These are phyloP conservation scores for Lordiphosa andalusiaca DNA, from an alignment of 2,888 invertebrate genomes.

Conservation along the genomic window DNA sequence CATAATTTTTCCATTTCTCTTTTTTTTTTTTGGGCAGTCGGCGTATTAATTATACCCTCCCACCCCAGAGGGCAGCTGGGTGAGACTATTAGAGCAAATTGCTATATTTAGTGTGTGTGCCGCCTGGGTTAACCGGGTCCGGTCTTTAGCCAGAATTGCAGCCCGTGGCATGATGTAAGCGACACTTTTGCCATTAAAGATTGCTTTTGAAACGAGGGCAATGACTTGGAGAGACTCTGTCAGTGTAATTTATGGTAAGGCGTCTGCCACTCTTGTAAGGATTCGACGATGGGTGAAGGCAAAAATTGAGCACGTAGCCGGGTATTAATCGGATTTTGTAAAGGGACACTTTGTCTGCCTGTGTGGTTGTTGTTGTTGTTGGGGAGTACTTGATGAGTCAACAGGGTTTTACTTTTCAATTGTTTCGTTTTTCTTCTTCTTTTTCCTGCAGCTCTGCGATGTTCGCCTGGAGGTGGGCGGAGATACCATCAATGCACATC, in stretches of 20 bases:
- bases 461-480: conserved; percentile 86
- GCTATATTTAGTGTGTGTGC: conserved; percentile 31
- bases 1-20: conserved; percentile 44
- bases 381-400: conserved; percentile 27
- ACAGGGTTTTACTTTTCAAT: conserved; percentile 18
- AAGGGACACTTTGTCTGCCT: conserved; percentile 38
- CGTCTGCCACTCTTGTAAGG: conserved; percentile 37
- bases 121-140: conserved; percentile 18
- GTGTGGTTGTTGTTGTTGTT: neutral
- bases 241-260: conserved; percentile 31
- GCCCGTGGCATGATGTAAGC: conserved; percentile 53
- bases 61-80: conserved; percentile 45
- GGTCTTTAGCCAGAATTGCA: conserved; percentile 35
- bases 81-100: conserved; percentile 62
- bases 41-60: conserved; percentile 57
- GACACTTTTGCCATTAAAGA: conserved; percentile 39
- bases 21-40: conserved; percentile 24
- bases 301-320: conserved; percentile 45
- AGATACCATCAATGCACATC: conserved; percentile 86
- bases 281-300: conserved; percentile 42
- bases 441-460: conserved; percentile 77
- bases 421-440: conserved; percentile 4
- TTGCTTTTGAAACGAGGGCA: conserved; percentile 46
- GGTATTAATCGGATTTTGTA: conserved; percentile 59
- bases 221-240: conserved; percentile 34